phyloP scores from a whole-genome alignment of 2,797 vertebrate genomes.

The Sphenodon punctatus region DNA sequence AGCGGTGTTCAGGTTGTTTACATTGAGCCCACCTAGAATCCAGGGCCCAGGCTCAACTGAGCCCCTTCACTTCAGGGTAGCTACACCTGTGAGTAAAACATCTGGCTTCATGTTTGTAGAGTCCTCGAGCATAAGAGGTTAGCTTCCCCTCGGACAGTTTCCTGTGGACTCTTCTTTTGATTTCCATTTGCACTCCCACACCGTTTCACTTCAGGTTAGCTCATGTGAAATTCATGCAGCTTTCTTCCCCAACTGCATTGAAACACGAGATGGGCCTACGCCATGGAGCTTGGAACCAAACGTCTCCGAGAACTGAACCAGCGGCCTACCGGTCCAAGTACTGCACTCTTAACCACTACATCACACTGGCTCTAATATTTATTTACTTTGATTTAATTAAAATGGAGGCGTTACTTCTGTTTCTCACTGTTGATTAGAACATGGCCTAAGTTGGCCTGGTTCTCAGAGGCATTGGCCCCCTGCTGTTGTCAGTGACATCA shows the following conservation, averaged over 20 bases:
- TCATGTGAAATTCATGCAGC: neutral
- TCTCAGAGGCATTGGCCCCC: conserved; percentile 48
- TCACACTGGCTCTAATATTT: no score
- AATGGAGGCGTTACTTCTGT: no score
- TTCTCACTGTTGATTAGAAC: no score
- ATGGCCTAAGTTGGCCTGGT: conserved; percentile 56
- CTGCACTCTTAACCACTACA: no score
- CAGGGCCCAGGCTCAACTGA: no score
- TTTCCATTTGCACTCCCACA: neutral
- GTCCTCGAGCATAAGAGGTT: neutral
- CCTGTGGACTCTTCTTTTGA: neutral
- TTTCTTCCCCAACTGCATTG: no score
- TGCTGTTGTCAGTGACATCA: neutral
- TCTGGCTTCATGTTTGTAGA: conserved; percentile 9
- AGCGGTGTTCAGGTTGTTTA: no score
- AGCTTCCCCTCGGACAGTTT: neutral
- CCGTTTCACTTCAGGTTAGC: neutral
- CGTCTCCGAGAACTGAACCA: neutral
- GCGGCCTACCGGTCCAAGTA: no score
- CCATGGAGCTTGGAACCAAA: neutral
- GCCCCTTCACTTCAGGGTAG: no score
- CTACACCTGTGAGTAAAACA: no score
- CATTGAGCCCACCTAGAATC: no score
- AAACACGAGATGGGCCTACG: neutral
- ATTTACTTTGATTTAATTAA: no score